These are phyloP conservation scores for Theodoxus fluviatilis DNA, from an alignment of 2,888 invertebrate species.

Conservation along the genomic window DNA sequence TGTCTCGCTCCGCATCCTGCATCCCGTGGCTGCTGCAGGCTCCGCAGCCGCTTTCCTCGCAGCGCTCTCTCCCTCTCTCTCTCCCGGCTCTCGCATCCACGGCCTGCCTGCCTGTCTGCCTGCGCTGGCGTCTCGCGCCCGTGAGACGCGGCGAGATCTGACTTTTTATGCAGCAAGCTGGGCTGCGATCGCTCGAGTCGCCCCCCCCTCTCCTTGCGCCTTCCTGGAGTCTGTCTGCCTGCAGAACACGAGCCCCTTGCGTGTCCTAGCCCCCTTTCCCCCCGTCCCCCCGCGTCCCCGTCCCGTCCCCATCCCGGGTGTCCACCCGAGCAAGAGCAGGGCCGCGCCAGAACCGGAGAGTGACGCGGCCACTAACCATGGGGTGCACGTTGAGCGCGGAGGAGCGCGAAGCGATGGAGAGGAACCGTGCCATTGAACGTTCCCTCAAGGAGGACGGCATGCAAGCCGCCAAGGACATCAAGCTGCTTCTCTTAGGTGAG, in stretches of 20 bases:
- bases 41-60: too few species aligned
- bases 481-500: slow-evolving; percentile 92
- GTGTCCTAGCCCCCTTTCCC: background rate
- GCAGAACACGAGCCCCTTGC: background rate
- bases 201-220: background rate
- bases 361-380: too few species aligned
- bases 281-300: slow-evolving; percentile 11
- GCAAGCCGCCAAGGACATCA: slow-evolving; percentile 98
- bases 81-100: too few species aligned
- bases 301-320: background rate
- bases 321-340: slow-evolving; percentile 23
- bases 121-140: background rate
- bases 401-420: slow-evolving; percentile 96
- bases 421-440: slow-evolving; percentile 97
- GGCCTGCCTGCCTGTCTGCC: too few species aligned
- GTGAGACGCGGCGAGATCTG: background rate
- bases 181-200: background rate
- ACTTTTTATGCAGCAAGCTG: background rate
- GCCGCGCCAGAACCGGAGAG: slow-evolving; percentile 28
- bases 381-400: slow-evolving; percentile 99
- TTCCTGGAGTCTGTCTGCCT: background rate
- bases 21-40: too few species aligned
- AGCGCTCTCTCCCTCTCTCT: too few species aligned
- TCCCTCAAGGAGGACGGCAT: slow-evolving; percentile 98
- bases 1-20: too few species aligned